Evolutionary conservation across 2,113 vertebrate species (phyloP).

Genomic region (western clawed frog (Xenopus tropicalis)): DNA sequence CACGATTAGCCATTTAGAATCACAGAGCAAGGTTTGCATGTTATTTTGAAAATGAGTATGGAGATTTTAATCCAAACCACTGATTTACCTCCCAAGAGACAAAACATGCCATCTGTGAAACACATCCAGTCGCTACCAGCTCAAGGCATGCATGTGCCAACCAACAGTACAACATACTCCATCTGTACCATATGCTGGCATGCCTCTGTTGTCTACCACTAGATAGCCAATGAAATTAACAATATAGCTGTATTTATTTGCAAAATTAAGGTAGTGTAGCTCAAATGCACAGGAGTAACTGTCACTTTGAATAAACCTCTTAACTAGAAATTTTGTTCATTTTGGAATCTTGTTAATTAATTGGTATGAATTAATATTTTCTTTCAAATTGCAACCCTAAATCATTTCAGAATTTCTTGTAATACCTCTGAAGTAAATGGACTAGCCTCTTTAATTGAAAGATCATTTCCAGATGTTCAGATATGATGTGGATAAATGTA

Average conservation of each 20-base stretch:
- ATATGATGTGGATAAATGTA: no score
- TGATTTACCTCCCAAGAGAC: conserved; percentile 31
- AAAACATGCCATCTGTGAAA: conserved; percentile 33
- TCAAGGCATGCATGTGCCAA: conserved; percentile 38
- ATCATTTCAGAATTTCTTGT: no score
- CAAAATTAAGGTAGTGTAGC: conserved; percentile 7
- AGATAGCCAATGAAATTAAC: conserved; percentile 20
- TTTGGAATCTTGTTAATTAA: no score
- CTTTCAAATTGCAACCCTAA: no score
- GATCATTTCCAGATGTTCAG: no score
- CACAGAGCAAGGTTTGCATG: conserved; percentile 26
- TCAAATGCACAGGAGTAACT: background rate
- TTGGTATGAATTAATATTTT: no score
- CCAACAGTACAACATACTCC: conserved; percentile 31
- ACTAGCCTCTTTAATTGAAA: no score
- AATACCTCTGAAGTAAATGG: no score
- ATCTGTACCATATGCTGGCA: background rate
- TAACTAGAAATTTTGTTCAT: no score
- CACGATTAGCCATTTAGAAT: conserved; percentile 31
- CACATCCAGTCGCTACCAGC: conserved; percentile 36
- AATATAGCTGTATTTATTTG: conserved; percentile 2
- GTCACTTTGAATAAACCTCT: conserved; percentile 1
- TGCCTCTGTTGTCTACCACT: conserved; percentile 14
- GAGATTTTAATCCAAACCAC: conserved; percentile 37
- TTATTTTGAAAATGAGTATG: conserved; percentile 37